These are phyloP conservation scores for Chelonoidis abingdonii DNA, from an alignment of 2,113 vertebrate species.

Conservation along the genomic window DNA sequence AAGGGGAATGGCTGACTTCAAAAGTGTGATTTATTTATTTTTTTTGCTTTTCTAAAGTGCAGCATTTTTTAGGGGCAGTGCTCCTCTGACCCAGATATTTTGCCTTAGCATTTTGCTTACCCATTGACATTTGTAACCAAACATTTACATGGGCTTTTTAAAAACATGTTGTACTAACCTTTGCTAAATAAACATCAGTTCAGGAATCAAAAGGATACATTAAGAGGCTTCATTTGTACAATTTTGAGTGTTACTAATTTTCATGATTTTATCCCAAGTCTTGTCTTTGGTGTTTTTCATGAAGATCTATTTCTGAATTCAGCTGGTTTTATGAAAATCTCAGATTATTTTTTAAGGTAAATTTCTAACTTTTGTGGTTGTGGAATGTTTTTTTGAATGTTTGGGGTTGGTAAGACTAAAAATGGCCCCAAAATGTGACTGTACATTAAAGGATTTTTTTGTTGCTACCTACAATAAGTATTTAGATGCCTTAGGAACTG, in stretches of 20 bases:
- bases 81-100: background rate
- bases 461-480: background rate
- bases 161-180: background rate
- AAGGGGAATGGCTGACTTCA: background rate
- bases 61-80: background rate
- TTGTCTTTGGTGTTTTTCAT: background rate
- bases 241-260: background rate
- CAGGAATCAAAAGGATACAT: background rate
- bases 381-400: background rate
- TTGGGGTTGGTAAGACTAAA: background rate
- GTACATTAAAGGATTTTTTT: background rate
- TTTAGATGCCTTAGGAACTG: background rate
- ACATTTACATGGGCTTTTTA: background rate
- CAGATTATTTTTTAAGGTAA: background rate
- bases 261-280: background rate
- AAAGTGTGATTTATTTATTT: background rate
- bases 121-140: background rate
- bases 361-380: background rate
- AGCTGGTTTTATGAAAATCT: background rate
- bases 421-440: background rate
- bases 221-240: background rate
- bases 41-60: background rate
- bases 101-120: background rate
- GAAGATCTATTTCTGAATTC: background rate
- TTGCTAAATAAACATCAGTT: background rate